Evolutionary conservation across 1,140 invertebrate genomes (phyloP).

Genomic region (Odontomachus brunneus): DNA sequence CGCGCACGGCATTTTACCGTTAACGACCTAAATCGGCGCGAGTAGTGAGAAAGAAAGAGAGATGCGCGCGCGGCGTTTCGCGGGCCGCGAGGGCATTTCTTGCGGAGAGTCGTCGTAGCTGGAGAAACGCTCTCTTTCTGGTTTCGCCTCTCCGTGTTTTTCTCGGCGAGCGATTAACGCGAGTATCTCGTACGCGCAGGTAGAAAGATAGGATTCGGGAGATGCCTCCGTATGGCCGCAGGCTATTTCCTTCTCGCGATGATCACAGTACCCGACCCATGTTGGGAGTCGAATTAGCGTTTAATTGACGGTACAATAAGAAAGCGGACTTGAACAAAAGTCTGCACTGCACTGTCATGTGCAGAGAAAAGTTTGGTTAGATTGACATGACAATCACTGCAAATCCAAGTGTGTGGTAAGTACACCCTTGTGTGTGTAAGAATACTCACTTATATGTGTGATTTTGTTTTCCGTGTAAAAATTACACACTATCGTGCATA

Average conservation of each 20-base stretch:
- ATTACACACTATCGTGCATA: too few species aligned
- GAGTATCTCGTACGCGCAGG: neutral
- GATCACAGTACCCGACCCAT: neutral
- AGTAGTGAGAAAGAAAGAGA: neutral
- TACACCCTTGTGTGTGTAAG: too few species aligned
- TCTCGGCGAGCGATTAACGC: neutral
- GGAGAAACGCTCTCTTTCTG: neutral
- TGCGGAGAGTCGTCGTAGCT: slow-evolving; percentile 15
- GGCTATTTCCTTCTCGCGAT: neutral
- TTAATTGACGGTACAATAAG: too few species aligned
- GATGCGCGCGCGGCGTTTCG: slow-evolving; percentile 58
- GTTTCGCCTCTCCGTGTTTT: slow-evolving; percentile 11
- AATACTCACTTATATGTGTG: too few species aligned
- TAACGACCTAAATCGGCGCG: slow-evolving; percentile 78
- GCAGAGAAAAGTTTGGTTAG: too few species aligned
- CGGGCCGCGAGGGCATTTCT: slow-evolving; percentile 60
- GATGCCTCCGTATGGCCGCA: neutral
- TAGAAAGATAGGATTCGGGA: neutral
- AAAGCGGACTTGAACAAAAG: too few species aligned
- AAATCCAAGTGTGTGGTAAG: too few species aligned
- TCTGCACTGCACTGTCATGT: too few species aligned
- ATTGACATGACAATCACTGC: too few species aligned
- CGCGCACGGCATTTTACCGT: slow-evolving; percentile 76
- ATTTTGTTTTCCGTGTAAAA: too few species aligned
- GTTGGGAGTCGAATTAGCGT: too few species aligned